Evolutionary conservation across 2,888 invertebrate genomes (phyloP), one percentile per base, ranked within the genome.

Genomic region (Mimas tiliae): DNA sequence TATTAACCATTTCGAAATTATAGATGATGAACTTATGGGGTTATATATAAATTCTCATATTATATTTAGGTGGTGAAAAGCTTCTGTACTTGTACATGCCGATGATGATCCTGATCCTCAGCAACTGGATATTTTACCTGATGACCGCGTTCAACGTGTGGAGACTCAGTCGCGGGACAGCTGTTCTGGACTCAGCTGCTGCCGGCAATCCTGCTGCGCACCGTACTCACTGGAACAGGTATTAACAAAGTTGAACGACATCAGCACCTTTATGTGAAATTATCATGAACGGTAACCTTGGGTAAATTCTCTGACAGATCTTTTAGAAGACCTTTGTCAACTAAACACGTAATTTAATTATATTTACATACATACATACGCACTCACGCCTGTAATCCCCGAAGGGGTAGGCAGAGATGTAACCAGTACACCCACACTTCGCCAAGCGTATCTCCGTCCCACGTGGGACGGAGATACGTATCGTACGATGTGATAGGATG

Each of bases 81-180:
- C 67, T 90, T 0, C 64, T 89, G 0, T 93, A 92, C 68, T 74
- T 92, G 4, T 91, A 91, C 69, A 72, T 79, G 0, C 93, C 92
- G 0, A 91, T 93, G 89, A 66, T 92, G 71, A 82, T 91, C 55
- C 71, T 92, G 63, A 89, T 89, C 27, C 0, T 86, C 4, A 79
- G 80, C 67, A 93, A 93, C 76, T 91, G 90, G 90, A 48, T 88
- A 45, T 87, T 93, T 71, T 93, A 83, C 74, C 51, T 89, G 64
- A 87, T 93, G 91, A 92, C 93, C 0, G 88, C 89, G 0, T 91
- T 86, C 72, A 91, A 92, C 69, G 81, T 93, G 67, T 90, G 90
- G 89, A 79, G 91, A 0, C 74, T 92, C 38, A 85, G 85, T 65
- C 83, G 90, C 0, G 87, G 82, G 0, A 89, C 88, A 0, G 84